phyloP scores from a whole-genome alignment of 2,888 invertebrate genomes.

The Limnephilus auricula region DNA sequence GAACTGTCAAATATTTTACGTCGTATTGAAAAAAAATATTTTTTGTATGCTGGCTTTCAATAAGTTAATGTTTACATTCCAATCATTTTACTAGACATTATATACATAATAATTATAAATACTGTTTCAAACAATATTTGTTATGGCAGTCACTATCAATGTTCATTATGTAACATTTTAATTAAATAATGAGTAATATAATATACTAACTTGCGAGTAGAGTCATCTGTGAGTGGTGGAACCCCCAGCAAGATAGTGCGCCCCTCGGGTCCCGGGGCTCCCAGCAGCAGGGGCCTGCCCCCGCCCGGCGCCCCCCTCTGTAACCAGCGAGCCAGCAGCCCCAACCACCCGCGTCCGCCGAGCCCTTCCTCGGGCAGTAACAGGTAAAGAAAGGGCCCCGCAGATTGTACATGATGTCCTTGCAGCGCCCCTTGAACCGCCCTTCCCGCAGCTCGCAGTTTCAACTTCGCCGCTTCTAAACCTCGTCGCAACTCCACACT shows the following conservation, averaged over 20 bases:
- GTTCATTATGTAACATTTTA: not conserved
- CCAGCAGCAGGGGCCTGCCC: constrained; percentile 68
- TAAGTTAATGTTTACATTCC: too few species aligned
- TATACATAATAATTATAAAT: too few species aligned
- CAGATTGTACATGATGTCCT: constrained; percentile 87
- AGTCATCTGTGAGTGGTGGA: constrained; percentile 70
- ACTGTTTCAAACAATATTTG: too few species aligned
- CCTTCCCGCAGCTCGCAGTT: constrained; percentile 83
- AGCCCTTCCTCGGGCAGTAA: constrained; percentile 86
- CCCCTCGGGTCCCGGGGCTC: constrained; percentile 68
- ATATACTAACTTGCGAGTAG: constrained; percentile 73
- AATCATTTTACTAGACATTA: too few species aligned
- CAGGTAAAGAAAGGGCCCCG: constrained; percentile 93
- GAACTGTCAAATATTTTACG: too few species aligned
- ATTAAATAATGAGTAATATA: not conserved
- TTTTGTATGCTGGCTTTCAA: too few species aligned
- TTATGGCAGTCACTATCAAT: too few species aligned
- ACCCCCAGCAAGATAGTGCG: constrained; percentile 72
- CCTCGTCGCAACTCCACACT: constrained; percentile 79
- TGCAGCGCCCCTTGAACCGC: constrained; percentile 89
- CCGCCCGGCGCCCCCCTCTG: constrained; percentile 69
- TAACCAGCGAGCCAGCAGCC: constrained; percentile 74
- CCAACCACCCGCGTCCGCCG: constrained; percentile 73
- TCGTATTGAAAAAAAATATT: too few species aligned
- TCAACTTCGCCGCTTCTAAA: constrained; percentile 83